These are phyloP conservation scores for Corythornis madagascariensis DNA, from an alignment of 2,113 vertebrate genomes.

Conservation along the genomic window DNA sequence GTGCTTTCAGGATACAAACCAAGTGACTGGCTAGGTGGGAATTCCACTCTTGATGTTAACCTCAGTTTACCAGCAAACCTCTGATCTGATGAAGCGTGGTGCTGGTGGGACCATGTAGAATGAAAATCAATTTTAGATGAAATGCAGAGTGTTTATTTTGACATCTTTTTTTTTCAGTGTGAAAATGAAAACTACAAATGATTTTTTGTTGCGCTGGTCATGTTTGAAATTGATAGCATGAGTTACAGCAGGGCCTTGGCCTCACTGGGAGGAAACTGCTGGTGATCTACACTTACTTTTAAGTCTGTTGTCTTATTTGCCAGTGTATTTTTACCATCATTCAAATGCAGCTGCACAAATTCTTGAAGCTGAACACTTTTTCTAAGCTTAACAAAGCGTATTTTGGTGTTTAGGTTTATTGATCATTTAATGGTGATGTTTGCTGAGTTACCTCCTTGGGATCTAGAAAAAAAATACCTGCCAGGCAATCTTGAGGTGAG, in stretches of 20 bases:
- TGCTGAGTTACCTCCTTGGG: conserved; percentile 91
- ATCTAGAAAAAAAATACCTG: conserved; percentile 87
- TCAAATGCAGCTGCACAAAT: not conserved
- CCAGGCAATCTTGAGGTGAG: conserved; percentile 86
- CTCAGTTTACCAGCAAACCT: not conserved
- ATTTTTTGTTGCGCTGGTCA: not conserved
- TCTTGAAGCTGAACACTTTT: not conserved
- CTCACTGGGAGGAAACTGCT: not conserved
- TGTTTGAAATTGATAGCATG: not conserved
- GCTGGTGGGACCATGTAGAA: not conserved
- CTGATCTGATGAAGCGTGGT: not conserved
- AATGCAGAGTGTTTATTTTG: not conserved
- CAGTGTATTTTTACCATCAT: not conserved
- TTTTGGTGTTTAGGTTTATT: conserved; percentile 81
- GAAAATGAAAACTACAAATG: not conserved
- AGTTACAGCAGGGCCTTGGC: not conserved
- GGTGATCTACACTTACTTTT: not conserved
- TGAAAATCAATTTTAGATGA: not conserved
- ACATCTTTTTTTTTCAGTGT: not conserved
- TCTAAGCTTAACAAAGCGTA: not conserved
- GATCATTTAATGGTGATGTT: conserved; percentile 94
- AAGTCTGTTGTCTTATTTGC: not conserved
- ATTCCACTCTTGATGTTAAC: not conserved
- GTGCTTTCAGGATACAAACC: not conserved
- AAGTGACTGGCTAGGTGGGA: not conserved